Conservation (phyloP, 2,888 invertebrate species). For the Standfussiana lucernea region DNA sequence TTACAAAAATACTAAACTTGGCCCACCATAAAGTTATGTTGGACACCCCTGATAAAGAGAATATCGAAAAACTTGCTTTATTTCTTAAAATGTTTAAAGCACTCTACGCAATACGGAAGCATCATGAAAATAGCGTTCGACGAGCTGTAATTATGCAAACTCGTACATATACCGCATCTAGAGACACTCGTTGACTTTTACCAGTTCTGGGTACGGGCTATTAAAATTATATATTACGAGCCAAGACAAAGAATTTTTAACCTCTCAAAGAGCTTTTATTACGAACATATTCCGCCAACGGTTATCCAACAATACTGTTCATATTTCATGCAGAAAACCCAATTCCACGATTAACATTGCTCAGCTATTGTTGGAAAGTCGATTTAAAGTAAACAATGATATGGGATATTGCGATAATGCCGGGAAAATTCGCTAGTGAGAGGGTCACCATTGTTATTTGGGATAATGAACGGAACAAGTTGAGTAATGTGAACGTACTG, state of each 20-base stretch:
- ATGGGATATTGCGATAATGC: conserved; percentile 67
- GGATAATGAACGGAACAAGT: conserved; percentile 47
- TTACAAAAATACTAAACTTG: too few species aligned
- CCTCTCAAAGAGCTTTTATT: conserved; percentile 30
- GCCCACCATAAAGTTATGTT: too few species aligned
- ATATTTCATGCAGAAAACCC: conserved; percentile 58
- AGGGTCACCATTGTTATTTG: conserved; percentile 63
- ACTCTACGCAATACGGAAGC: background rate
- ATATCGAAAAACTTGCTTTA: background rate
- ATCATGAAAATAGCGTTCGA: conserved; percentile 7
- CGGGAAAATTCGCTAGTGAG: conserved; percentile 51
- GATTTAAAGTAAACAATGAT: conserved; percentile 70
- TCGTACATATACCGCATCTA: conserved; percentile 14
- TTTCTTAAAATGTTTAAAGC: background rate
- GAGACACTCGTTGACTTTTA: conserved; percentile 44
- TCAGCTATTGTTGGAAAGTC: conserved; percentile 61
- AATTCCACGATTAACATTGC: conserved; percentile 47
- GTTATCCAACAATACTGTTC: conserved; percentile 39
- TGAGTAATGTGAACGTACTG: conserved; percentile 32
- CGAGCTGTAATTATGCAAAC: conserved; percentile 36
- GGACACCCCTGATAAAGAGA: too few species aligned
- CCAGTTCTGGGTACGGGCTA: conserved; percentile 40
- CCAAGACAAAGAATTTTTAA: conserved; percentile 55
- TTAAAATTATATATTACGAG: conserved; percentile 47
- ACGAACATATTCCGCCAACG: conserved; percentile 27